Percentiles rank a stretch among this genome's conserved stretches.
phyloP scores from a whole-genome alignment of 2,113 vertebrate species.

The Myotis davidii region DNA sequence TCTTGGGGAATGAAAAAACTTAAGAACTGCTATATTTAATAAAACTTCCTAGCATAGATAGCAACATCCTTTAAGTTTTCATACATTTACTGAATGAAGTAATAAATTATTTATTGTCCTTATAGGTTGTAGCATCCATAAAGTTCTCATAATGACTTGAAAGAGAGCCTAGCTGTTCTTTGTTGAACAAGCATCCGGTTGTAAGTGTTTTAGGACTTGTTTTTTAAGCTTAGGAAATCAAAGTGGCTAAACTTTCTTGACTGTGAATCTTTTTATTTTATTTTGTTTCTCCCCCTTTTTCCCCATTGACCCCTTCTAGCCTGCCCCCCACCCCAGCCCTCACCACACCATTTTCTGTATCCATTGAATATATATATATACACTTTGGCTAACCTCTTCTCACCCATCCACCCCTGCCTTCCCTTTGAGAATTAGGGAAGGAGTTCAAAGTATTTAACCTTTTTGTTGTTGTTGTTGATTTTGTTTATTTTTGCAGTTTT shows the following conservation, averaged over 20 bases:
- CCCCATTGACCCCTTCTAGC: too few species aligned
- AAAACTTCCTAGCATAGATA: not conserved
- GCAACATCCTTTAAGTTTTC: not conserved
- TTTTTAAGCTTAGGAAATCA: constrained; percentile 30
- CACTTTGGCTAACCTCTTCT: too few species aligned
- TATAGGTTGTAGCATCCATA: not conserved
- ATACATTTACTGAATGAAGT: not conserved
- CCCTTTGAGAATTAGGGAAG: not conserved
- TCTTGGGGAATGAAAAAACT: constrained; percentile 6
- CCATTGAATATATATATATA: too few species aligned
- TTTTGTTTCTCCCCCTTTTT: too few species aligned
- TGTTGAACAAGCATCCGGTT: not conserved
- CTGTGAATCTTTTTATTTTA: constrained; percentile 33
- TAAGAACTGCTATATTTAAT: not conserved
- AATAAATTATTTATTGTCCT: constrained; percentile 6
- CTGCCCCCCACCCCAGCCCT: too few species aligned
- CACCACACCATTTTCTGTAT: too few species aligned
- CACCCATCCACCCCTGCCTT: too few species aligned
- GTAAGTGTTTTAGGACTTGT: constrained; percentile 6
- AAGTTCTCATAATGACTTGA: constrained; percentile 2
- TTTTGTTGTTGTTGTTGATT: not conserved
- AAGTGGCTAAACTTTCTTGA: constrained; percentile 11
- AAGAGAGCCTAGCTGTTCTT: not conserved
- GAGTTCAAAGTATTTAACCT: not conserved
- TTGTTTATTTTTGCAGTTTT: not conserved